A percentile compares a stretch with the other conserved stretches of the same genome.
Conservation (phyloP, 2,888 invertebrate genomes). For the Chironomus riparius region DNA sequence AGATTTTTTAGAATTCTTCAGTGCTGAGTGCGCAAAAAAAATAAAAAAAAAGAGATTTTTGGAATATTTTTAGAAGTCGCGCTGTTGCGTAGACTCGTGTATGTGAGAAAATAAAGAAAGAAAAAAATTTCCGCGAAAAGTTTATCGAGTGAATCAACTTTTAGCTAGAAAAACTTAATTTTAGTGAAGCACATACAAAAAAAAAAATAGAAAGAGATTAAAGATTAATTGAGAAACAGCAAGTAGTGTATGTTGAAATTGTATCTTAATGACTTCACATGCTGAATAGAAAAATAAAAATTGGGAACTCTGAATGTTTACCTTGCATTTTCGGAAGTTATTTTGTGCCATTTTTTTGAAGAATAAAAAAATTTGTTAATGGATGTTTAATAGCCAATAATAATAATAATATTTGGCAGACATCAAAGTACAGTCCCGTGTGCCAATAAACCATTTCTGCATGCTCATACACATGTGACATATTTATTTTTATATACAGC, state of each 20-base stretch:
- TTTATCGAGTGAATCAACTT: neutral
- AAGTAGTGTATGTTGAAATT: neutral
- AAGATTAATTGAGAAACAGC: neutral
- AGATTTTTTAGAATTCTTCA: neutral
- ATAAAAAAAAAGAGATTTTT: neutral
- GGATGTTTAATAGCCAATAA: neutral
- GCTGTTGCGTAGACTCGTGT: neutral
- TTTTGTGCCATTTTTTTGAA: conserved; percentile 12
- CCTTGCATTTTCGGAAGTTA: neutral
- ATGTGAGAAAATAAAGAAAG: neutral
- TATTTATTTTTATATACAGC: neutral
- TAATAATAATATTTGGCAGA: neutral
- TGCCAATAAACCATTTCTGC: neutral
- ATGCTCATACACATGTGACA: neutral
- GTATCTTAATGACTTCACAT: neutral
- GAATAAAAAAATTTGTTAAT: neutral
- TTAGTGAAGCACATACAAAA: too few species aligned
- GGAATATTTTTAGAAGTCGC: conserved; percentile 7
- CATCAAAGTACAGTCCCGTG: neutral
- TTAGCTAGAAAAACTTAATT: neutral
- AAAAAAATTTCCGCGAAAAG: neutral
- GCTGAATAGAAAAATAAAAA: neutral
- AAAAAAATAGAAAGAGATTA: neutral
- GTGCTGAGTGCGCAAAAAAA: neutral
- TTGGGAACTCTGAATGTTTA: neutral